phyloP scores from a whole-genome alignment of 53 echinoderm and acorn worm species.

The Echinarachnius parma region DNA sequence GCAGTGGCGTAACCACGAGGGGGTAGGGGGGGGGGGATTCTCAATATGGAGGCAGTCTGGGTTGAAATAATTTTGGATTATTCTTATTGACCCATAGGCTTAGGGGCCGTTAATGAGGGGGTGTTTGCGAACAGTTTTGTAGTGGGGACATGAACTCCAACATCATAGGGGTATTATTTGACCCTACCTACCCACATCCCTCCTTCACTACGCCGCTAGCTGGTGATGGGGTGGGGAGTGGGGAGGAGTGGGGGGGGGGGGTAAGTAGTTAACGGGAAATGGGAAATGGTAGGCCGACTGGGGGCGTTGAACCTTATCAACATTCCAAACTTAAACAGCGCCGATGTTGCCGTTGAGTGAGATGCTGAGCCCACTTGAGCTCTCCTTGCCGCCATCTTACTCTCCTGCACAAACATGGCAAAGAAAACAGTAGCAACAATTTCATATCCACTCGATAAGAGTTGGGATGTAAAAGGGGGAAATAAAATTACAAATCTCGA shows the following conservation, averaged over 20 bases:
- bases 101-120: too few relatives aligned
- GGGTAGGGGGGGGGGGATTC: too few relatives aligned
- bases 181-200: too few relatives aligned
- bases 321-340: slow-evolving; percentile 44
- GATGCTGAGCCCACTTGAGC: slow-evolving; percentile 41
- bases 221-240: background rate
- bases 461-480: slow-evolving; percentile 30
- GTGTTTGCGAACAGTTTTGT: too few relatives aligned
- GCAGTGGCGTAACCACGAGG: too few relatives aligned
- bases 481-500: slow-evolving; percentile 46
- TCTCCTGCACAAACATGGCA: slow-evolving; percentile 38
- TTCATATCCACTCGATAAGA: slow-evolving; percentile 32
- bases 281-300: slow-evolving; percentile 35
- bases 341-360: slow-evolving; percentile 46
- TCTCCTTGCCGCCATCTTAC: slow-evolving; percentile 27
- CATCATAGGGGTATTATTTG: too few relatives aligned
- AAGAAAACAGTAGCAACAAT: slow-evolving; percentile 51
- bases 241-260: background rate
- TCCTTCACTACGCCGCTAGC: too few relatives aligned
- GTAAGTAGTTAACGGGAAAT: background rate
- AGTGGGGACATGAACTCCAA: too few relatives aligned
- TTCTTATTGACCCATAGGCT: too few relatives aligned
- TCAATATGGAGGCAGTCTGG: too few relatives aligned
- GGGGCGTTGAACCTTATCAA: slow-evolving; percentile 49
- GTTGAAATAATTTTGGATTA: too few relatives aligned